Percentiles rank a stretch among this genome's conserved stretches.
Evolutionary conservation across 2,888 invertebrate species (phyloP).

Genomic region (Dynastes hyllus): DNA sequence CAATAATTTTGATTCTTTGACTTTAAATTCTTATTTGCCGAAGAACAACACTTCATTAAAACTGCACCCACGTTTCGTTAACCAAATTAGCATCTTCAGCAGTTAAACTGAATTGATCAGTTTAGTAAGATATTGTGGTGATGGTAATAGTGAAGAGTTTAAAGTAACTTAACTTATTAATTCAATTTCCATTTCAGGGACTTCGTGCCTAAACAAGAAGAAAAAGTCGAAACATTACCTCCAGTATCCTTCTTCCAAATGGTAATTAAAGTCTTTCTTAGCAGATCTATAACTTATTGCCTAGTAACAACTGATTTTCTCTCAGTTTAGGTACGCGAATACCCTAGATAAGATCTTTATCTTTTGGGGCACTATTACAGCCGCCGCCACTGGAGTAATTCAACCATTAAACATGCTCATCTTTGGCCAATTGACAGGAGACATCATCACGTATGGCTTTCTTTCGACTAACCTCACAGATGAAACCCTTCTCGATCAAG

Average conservation of each 20-base stretch:
- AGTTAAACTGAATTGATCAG: too few species aligned
- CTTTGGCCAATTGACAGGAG: slow-evolving; percentile 78
- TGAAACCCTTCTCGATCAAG: slow-evolving; percentile 50
- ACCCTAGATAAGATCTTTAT: slow-evolving; percentile 75
- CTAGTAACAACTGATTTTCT: too few species aligned
- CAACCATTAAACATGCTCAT: slow-evolving; percentile 81
- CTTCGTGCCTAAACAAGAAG: slow-evolving; percentile 40
- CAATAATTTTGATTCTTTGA: too few species aligned
- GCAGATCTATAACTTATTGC: not conserved
- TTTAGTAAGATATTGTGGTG: too few species aligned
- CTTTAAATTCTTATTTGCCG: too few species aligned
- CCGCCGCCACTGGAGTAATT: slow-evolving; percentile 76
- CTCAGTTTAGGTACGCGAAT: slow-evolving; percentile 80
- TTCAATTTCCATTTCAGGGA: slow-evolving; percentile 36
- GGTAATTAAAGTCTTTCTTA: slow-evolving; percentile 55
- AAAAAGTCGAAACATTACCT: slow-evolving; percentile 52
- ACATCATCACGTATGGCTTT: slow-evolving; percentile 72
- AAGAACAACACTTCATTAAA: too few species aligned
- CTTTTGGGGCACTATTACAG: slow-evolving; percentile 74
- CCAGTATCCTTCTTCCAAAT: slow-evolving; percentile 59
- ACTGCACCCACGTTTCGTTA: too few species aligned
- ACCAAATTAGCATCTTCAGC: too few species aligned
- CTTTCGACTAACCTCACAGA: not conserved
- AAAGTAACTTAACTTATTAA: too few species aligned
- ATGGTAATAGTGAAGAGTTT: too few species aligned